A percentile compares a stretch with the other conserved stretches of the same genome.
Evolutionary conservation across 2,113 vertebrate genomes (phyloP).

Genomic region (Pollimyrus isidori): DNA sequence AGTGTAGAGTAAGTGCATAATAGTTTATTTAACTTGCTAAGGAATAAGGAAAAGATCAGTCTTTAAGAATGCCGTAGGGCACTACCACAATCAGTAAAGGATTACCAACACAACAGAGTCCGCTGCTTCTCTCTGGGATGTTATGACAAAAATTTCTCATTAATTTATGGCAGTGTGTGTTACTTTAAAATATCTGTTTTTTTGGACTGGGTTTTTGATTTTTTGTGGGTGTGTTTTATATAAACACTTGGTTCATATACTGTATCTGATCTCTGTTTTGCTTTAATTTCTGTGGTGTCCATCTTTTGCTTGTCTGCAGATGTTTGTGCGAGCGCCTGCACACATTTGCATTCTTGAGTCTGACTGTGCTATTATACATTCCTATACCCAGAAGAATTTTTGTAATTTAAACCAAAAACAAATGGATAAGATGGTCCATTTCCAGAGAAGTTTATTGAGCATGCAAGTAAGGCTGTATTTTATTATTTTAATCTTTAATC

Average conservation of each 20-base stretch:
- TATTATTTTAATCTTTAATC: slow-evolving; percentile 3
- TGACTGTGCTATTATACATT: background rate
- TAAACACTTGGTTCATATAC: background rate
- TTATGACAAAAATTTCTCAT: background rate
- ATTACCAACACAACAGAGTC: background rate
- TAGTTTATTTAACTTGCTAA: background rate
- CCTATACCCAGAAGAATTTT: background rate
- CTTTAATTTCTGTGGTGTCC: background rate
- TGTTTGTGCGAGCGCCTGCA: background rate
- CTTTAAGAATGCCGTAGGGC: background rate
- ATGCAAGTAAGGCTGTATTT: background rate
- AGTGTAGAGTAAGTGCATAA: background rate
- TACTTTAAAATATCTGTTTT: background rate
- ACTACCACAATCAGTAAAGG: background rate
- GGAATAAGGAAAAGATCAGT: background rate
- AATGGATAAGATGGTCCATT: background rate
- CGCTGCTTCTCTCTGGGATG: background rate
- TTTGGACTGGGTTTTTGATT: background rate
- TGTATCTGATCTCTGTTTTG: background rate
- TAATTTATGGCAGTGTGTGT: background rate
- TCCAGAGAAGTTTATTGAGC: background rate
- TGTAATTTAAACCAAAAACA: background rate
- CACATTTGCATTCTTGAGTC: background rate
- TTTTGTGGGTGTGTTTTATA: background rate
- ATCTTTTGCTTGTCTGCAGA: background rate